Evolutionary conservation across 2,888 invertebrate genomes (phyloP), one percentile per base, ranked within the genome.

Genomic region (Apamea crenata): DNA sequence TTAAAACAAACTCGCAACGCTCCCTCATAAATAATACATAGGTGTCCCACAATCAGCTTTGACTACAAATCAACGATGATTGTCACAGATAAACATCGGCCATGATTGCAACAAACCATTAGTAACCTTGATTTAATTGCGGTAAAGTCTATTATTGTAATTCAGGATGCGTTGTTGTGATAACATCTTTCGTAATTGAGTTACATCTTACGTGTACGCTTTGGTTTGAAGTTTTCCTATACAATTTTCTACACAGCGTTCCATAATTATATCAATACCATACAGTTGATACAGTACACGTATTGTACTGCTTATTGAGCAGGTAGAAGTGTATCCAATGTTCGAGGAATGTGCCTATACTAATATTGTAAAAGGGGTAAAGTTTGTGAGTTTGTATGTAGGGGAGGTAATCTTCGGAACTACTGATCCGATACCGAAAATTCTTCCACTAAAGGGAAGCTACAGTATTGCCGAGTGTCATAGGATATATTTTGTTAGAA

Each of bases 71-170:
- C 84, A 83, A 82, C 76, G 72, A 78, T 78, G 82, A 84, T 82
- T 75, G 80, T 83, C 84, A 71, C 78, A 81, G 86, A 85, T 83
- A 85, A 84, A 78, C 84, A 78, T 78, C 76, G 70, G 69, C 85
- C 85, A 84, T 87, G 88, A 90, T 87, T 87, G 83, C 79, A 75
- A 81, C 78, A 87, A 89, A 87, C 85, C 83, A 87, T 87, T 86
- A 87, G 56, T 81, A 82, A 81, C 91, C 91, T 90, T 91, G 89
- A 75, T 83, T 84, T 81, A 81, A 81, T 87, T 74, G 77, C 21
- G 71, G 82, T 77, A 81, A 80, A 82, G 81, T 80, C 40, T 80
- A 75, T 75, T 77, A 85, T 86, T 81, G 65, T 80, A 50, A 85
- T 85, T 85, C 77, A 77, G 72, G 65, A 77, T 74, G 77, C 74